Conservation (phyloP, 2,113 vertebrate species). For the Aix galericulata region DNA sequence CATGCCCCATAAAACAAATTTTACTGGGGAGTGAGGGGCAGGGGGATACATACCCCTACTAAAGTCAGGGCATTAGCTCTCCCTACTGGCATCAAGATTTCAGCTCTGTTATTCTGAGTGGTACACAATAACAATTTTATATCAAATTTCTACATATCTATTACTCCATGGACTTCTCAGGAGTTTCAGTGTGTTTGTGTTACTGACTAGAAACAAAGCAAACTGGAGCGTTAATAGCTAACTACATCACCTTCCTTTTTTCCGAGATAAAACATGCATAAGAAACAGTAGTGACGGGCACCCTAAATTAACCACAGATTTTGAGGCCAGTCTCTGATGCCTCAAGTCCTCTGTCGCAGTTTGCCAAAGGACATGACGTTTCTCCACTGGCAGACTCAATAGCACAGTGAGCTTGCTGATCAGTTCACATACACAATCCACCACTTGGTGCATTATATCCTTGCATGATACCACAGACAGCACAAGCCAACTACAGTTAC, state of each 20-base stretch:
- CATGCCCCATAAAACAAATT: not conserved
- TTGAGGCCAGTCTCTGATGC: not conserved
- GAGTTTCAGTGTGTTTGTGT: not conserved
- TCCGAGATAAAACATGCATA: not conserved
- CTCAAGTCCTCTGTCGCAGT: not conserved
- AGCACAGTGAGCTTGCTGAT: not conserved
- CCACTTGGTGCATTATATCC: not conserved
- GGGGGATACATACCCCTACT: not conserved
- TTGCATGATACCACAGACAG: not conserved
- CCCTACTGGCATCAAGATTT: not conserved
- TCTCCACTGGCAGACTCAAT: not conserved
- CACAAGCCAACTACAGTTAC: accelerated
- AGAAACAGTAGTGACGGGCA: not conserved
- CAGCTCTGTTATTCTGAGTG: not conserved
- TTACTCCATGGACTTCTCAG: not conserved
- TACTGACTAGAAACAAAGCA: not conserved
- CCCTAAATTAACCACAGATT: not conserved
- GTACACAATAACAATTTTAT: not conserved
- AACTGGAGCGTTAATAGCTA: not conserved
- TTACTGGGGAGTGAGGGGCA: accelerated
- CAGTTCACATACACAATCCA: not conserved
- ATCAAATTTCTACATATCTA: not conserved
- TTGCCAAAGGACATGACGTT: not conserved
- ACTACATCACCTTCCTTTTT: not conserved
- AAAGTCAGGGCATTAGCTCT: not conserved